A percentile compares a stretch with the other conserved stretches of the same genome.
Conservation (phyloP, 2,113 vertebrate species). For the Meleagris gallopavo region DNA sequence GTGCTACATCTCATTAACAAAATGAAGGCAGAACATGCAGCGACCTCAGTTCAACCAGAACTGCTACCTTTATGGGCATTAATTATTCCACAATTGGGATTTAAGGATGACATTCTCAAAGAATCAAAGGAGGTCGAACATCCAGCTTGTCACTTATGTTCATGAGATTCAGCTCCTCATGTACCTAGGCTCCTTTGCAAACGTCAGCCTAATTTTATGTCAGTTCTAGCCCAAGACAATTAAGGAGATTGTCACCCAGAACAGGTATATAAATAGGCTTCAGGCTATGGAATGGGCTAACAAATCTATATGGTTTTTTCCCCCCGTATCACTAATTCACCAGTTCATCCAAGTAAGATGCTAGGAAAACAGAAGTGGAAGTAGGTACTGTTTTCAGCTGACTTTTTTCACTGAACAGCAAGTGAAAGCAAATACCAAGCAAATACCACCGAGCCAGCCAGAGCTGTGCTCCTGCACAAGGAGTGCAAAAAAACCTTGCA, state of each 20-base stretch:
- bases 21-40: background rate
- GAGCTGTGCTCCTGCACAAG: background rate
- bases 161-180: background rate
- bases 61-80: background rate
- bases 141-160: background rate
- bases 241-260: background rate
- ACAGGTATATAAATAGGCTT: background rate
- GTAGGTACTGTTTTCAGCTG: background rate
- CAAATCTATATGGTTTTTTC: background rate
- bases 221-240: background rate
- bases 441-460: background rate
- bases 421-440: background rate
- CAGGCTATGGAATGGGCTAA: background rate
- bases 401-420: background rate
- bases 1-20: constrained; percentile 11
- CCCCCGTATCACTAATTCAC: background rate
- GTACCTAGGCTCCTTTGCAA: constrained; percentile 29
- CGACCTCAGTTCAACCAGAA: background rate
- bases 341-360: background rate
- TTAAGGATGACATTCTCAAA: background rate
- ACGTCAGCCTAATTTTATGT: background rate
- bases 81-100: constrained; percentile 25
- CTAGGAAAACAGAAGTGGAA: background rate
- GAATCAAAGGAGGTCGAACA: constrained; percentile 19
- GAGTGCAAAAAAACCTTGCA: background rate